phyloP scores from a whole-genome alignment of 1,140 invertebrate species.

The Nasonia longicornis region DNA sequence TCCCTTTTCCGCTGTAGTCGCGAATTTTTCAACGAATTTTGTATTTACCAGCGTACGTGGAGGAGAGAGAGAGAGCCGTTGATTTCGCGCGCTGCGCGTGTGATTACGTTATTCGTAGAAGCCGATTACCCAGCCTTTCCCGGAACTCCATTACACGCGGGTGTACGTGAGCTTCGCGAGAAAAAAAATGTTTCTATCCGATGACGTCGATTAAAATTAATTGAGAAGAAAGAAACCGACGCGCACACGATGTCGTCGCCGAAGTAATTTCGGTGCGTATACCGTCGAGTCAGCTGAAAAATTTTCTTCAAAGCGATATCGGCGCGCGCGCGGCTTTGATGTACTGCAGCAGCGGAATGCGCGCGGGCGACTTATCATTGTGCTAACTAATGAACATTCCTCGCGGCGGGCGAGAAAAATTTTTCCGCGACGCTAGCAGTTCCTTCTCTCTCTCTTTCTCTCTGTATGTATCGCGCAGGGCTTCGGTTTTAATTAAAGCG shows the following conservation, averaged over 20 bases:
- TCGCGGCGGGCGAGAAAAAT: background rate
- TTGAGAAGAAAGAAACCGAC: no score
- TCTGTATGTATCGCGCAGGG: background rate
- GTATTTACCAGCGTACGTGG: no score
- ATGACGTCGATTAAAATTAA: no score
- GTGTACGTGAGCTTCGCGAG: background rate
- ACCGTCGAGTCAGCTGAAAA: constrained; percentile 16
- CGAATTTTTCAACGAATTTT: no score
- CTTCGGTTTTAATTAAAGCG: background rate
- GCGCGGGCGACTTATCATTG: constrained; percentile 48
- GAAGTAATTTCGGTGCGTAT: no score
- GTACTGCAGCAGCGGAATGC: constrained; percentile 41
- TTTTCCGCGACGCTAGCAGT: background rate
- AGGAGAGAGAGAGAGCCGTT: no score
- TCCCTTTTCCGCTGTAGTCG: background rate
- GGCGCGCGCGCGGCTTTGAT: background rate
- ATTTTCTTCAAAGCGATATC: constrained; percentile 49
- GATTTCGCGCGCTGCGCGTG: no score
- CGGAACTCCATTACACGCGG: background rate
- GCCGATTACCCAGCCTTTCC: no score
- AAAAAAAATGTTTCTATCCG: background rate
- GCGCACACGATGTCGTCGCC: no score
- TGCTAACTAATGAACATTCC: constrained; percentile 52
- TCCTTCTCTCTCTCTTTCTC: background rate
- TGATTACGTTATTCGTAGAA: no score